Percentiles rank a stretch among this genome's conserved stretches.
Conservation (phyloP, 2,113 vertebrate species). For the Ophiodon elongatus region DNA sequence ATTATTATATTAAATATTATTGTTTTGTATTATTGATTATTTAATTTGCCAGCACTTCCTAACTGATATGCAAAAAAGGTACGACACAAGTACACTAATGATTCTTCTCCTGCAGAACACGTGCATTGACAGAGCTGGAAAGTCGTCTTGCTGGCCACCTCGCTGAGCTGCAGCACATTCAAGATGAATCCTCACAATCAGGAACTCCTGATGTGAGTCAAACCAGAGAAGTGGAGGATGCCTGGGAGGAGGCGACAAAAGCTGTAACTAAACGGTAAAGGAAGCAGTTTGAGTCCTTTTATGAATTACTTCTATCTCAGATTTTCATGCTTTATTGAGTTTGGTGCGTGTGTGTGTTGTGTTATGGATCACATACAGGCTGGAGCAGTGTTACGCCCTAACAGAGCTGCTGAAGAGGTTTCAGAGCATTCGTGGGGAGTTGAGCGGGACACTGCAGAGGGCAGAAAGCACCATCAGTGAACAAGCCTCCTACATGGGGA, state of each 20-base stretch:
- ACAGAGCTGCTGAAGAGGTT: slow-evolving; percentile 91
- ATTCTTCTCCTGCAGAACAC: slow-evolving; percentile 79
- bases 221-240: slow-evolving; percentile 70
- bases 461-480: slow-evolving; percentile 87
- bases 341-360: background rate
- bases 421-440: slow-evolving; percentile 83
- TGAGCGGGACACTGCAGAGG: slow-evolving; percentile 88
- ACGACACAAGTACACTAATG: background rate
- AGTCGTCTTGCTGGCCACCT: slow-evolving; percentile 81
- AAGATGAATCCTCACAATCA: slow-evolving; percentile 74
- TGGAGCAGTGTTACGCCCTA: slow-evolving; percentile 87
- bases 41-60: background rate
- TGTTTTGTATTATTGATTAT: background rate
- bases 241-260: slow-evolving; percentile 86
- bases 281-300: background rate
- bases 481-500: slow-evolving; percentile 91
- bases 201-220: slow-evolving; percentile 59
- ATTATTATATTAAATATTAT: background rate
- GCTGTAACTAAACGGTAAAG: slow-evolving; percentile 86
- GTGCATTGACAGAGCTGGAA: slow-evolving; percentile 85
- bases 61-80: background rate
- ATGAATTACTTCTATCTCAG: background rate
- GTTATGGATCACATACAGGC: slow-evolving; percentile 67
- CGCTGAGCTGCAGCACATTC: slow-evolving; percentile 83
- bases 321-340: background rate